A percentile compares a stretch with the other conserved stretches of the same genome.
Evolutionary conservation across 2,888 invertebrate genomes (phyloP).

Genomic region (Cheilosia pagana): DNA sequence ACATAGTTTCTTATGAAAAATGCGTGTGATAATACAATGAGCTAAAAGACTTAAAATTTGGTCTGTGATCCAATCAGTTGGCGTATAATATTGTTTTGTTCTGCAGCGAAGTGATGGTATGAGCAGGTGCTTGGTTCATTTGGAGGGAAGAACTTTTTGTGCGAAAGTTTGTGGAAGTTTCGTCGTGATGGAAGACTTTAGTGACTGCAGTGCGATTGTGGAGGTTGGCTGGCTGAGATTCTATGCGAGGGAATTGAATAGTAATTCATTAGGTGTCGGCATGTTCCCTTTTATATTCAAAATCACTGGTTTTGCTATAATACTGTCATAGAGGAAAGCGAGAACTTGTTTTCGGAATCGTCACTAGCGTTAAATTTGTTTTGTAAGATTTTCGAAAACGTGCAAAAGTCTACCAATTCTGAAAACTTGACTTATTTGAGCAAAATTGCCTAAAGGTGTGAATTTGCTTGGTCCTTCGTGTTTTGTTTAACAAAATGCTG

Average conservation of each 20-base stretch:
- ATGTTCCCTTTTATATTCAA: no score
- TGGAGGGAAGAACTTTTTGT: neutral
- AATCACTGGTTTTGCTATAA: no score
- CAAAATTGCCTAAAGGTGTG: no score
- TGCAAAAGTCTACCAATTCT: no score
- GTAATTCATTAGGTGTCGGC: no score
- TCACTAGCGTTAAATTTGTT: no score
- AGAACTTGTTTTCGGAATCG: no score
- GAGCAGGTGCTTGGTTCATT: neutral
- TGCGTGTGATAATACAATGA: constrained; percentile 31
- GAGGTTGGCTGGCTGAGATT: neutral
- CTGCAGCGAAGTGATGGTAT: neutral
- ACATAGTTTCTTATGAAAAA: constrained; percentile 33
- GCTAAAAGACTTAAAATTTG: constrained; percentile 42
- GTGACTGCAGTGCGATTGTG: neutral
- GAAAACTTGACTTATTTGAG: no score
- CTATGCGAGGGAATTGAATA: neutral
- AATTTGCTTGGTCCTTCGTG: no score
- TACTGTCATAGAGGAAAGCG: no score
- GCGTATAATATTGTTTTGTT: neutral
- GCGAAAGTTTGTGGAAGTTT: neutral
- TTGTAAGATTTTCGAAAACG: no score
- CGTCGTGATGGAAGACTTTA: constrained; percentile 36
- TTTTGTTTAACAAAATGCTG: no score
- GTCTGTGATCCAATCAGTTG: constrained; percentile 36